Base-by-base conservation (phyloP, 2,888 invertebrate genomes). In the Flabesymbios commensalis region DNA sequence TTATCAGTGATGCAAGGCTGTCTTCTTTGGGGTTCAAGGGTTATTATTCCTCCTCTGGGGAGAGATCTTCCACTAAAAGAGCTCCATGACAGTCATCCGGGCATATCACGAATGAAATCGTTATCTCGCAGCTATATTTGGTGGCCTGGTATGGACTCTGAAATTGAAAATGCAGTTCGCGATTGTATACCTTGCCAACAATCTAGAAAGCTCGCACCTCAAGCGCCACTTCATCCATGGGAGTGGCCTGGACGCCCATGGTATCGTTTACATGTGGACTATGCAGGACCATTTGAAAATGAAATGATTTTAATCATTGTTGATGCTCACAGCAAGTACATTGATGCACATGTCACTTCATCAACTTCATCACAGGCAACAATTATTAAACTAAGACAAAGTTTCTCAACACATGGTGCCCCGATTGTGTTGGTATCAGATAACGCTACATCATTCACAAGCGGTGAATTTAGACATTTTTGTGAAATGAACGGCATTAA, bases 291-390 rank as follows among this genome's bases (percentile, higher is more conserved):
- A 7, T 53, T 53, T 39, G 10, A 17, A 19, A 39, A 39, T 4
- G 5, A 53, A 17, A 36, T 53, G 53, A 17, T 36, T 24, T 36
- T 53, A 7, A 39, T 53, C 5, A 36, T 36, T 5, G 39, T 53
- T 5, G 53, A 53, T 24, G 53, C 53, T 36, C 39, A 36, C 39
- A 36, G 36, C 5, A 53, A 53, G 39, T 53, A 39, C 36, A 7
- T 53, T 32, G 53, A 53, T 19, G n/a, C 36, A 36, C 19, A 53
- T 7, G 5, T 22, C 7, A 7, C 24, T 14, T 26, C 22, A n/a
- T 7, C 42, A 24, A 4, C 28, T 22, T 7, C 55, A 43, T 55
- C 55, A 3, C 14, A 7, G 4, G 53, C 22, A 22, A 53, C 39
- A 14, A 53, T 53, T 53, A 39, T n/a, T 7, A 7, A 32, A 5